A percentile compares a stretch with the other conserved stretches of the same genome.
Conservation (phyloP, 2,797 vertebrate species). For the Eulemur rubriventer region DNA sequence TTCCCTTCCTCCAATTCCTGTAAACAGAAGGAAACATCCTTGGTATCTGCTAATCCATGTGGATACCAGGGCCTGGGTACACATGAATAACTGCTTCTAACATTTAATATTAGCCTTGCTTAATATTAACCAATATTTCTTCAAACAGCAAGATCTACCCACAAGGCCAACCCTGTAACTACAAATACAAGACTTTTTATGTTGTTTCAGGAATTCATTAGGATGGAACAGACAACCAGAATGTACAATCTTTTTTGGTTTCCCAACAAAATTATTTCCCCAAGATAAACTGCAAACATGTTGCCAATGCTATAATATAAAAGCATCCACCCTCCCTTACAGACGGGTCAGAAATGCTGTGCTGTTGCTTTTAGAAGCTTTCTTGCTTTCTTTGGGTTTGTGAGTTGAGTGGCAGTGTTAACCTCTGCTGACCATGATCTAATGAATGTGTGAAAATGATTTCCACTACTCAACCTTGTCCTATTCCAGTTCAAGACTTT, state of each 20-base stretch:
- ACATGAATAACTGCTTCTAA: neutral
- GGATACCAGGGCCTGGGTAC: neutral
- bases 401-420: neutral
- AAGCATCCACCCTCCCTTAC: neutral
- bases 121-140: neutral
- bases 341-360: neutral
- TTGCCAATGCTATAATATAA: rapidly evolving
- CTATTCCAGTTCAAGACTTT: neutral
- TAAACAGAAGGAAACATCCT: neutral
- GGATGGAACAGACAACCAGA: neutral
- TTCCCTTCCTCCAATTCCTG: neutral
- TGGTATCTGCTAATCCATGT: too few relatives aligned
- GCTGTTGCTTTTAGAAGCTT: neutral
- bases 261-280: slow-evolving; percentile 18
- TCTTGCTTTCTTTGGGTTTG: neutral
- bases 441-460: neutral
- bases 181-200: neutral
- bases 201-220: neutral
- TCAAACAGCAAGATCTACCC: neutral
- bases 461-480: neutral
- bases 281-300: neutral
- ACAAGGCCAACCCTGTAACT: neutral
- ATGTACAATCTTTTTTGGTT: neutral
- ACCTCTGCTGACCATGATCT: neutral
- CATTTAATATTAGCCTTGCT: neutral